Conservation (phyloP, 2,113 vertebrate species). For the Pedetes capensis region DNA sequence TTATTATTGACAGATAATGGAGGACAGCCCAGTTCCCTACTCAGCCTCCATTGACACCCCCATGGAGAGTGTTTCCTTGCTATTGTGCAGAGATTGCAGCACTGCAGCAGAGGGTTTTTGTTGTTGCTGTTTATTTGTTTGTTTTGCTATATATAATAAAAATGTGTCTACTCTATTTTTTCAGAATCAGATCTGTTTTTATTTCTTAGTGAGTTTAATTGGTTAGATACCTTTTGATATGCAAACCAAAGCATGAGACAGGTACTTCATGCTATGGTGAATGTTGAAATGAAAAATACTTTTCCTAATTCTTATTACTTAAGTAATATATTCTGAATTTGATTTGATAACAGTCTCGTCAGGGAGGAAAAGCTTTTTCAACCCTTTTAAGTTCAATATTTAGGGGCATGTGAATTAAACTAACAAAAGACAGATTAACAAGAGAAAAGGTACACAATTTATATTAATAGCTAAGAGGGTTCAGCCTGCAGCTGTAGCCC, state of each 20-base stretch:
- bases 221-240: not conserved
- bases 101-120: not conserved
- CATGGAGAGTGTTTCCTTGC: not conserved
- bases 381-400: not conserved
- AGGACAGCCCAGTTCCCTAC: not conserved
- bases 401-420: not conserved
- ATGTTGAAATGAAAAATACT: not conserved
- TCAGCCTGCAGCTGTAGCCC: no score
- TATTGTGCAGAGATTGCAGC: not conserved
- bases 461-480: no score
- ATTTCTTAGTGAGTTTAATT: not conserved
- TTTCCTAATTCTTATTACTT: not conserved
- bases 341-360: not conserved
- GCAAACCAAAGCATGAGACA: not conserved
- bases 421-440: not conserved
- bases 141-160: not conserved
- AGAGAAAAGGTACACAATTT: not conserved
- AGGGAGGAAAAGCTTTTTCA: not conserved
- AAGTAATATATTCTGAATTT: not conserved
- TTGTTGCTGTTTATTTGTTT: no score
- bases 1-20: not conserved
- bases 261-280: not conserved
- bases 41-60: not conserved
- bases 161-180: not conserved
- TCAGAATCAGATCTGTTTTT: not conserved